phyloP scores from a whole-genome alignment of 30 jellyfish, hydroid and myxozoan species.

The Thelohanellus kitauei region DNA sequence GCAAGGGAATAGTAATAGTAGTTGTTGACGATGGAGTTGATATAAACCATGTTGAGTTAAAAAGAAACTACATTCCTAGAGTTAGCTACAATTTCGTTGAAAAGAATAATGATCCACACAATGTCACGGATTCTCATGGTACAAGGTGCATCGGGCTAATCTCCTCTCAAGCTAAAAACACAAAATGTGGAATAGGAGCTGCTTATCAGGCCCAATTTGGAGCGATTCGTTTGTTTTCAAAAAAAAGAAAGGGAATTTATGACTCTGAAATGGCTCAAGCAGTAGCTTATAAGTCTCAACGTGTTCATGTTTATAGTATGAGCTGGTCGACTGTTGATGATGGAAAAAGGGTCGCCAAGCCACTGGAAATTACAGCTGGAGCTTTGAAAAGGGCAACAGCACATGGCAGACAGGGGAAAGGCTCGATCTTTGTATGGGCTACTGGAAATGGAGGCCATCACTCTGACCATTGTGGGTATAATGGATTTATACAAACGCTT shows the following conservation, averaged over 20 bases:
- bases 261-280: conserved; percentile 85
- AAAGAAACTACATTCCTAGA: conserved; percentile 25
- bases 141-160: conserved; percentile 77
- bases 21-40: conserved; percentile 84
- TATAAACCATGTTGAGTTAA: conserved; percentile 64
- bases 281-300: conserved; percentile 29
- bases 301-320: conserved; percentile 60
- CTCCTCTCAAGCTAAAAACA: conserved; percentile 65
- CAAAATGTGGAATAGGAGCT: conserved; percentile 65
- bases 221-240: conserved; percentile 58
- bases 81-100: no score
- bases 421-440: conserved; percentile 93
- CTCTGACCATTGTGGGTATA: conserved; percentile 87
- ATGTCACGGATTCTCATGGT: conserved; percentile 92
- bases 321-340: conserved; percentile 97
- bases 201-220: conserved; percentile 69
- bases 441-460: conserved; percentile 96
- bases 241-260: conserved; percentile 63
- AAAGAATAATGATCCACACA: no score
- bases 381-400: neutral
- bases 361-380: conserved; percentile 8
- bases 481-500: no score
- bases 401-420: conserved; percentile 95
- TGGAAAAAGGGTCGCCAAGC: conserved; percentile 72
- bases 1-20: conserved; percentile 60